A percentile compares a stretch with the other conserved stretches of the same genome.
phyloP scores from a whole-genome alignment of 37 sponge, comb jelly and placozoan genomes.

The Eunapius fragilis region DNA sequence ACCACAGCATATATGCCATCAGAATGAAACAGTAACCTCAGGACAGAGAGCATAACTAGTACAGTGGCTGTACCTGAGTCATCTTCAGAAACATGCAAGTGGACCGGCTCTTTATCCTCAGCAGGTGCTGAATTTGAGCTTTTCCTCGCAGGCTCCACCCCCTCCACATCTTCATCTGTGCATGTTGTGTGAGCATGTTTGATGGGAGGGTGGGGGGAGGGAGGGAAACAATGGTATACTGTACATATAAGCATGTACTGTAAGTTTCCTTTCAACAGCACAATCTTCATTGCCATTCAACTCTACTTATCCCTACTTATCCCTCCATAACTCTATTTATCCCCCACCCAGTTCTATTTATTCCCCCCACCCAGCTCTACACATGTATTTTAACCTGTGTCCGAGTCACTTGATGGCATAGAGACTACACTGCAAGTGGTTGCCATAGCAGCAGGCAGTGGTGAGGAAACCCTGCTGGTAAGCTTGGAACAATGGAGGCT shows the following conservation, averaged over 20 bases:
- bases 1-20: neutral
- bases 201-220: too few species aligned
- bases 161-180: neutral
- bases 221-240: too few species aligned
- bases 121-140: neutral
- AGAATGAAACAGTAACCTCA: neutral
- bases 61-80: neutral
- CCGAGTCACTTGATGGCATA: neutral
- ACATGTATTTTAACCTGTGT: neutral
- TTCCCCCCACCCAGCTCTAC: neutral
- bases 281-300: too few species aligned
- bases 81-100: neutral
- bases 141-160: neutral
- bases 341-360: neutral
- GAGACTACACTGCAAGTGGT: neutral
- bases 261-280: too few species aligned
- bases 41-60: too few species aligned
- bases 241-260: too few species aligned
- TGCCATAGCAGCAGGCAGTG: neutral
- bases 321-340: too few species aligned
- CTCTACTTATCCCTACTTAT: too few species aligned
- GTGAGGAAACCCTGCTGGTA: neutral
- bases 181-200: neutral
- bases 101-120: neutral
- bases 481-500: constrained; percentile 44